phyloP scores from a whole-genome alignment of 2,797 vertebrate genomes.

The Sebastiscus albofasciatus region DNA sequence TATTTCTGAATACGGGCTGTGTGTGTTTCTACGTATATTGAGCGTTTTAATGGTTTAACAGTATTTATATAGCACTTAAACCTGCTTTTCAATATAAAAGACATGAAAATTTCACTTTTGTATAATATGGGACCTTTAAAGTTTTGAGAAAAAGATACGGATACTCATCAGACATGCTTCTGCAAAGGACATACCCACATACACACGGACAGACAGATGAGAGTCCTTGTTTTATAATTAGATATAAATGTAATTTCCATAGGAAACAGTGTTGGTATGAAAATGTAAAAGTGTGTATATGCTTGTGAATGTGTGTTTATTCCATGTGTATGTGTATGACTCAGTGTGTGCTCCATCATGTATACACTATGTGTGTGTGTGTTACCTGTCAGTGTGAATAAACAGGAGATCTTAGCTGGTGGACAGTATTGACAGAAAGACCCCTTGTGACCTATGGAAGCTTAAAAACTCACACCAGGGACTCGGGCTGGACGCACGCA shows the following conservation, averaged over 20 bases:
- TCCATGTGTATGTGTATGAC: background rate
- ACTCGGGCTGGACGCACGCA: conserved; percentile 43
- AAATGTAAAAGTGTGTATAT: background rate
- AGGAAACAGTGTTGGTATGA: background rate
- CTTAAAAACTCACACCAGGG: conserved; percentile 66
- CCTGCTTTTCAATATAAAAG: too few relatives aligned
- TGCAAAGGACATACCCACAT: too few relatives aligned
- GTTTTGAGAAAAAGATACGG: too few relatives aligned
- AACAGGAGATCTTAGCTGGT: conserved; percentile 42
- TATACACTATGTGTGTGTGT: background rate
- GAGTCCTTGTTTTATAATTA: too few relatives aligned
- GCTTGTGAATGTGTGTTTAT: background rate
- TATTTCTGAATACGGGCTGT: too few relatives aligned
- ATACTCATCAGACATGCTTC: too few relatives aligned
- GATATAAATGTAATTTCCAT: background rate
- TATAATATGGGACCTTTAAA: too few relatives aligned
- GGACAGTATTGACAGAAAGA: conserved; percentile 60
- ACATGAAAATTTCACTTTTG: too few relatives aligned
- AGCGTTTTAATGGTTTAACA: too few relatives aligned
- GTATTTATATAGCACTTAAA: too few relatives aligned
- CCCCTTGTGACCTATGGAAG: conserved; percentile 38
- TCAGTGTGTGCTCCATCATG: background rate
- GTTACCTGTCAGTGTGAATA: conserved; percentile 40
- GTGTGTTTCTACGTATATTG: too few relatives aligned
- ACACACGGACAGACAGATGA: too few relatives aligned